These are phyloP conservation scores for Melanotaenia maccullochi DNA, from an alignment of 2,797 vertebrate genomes.

Conservation along the genomic window DNA sequence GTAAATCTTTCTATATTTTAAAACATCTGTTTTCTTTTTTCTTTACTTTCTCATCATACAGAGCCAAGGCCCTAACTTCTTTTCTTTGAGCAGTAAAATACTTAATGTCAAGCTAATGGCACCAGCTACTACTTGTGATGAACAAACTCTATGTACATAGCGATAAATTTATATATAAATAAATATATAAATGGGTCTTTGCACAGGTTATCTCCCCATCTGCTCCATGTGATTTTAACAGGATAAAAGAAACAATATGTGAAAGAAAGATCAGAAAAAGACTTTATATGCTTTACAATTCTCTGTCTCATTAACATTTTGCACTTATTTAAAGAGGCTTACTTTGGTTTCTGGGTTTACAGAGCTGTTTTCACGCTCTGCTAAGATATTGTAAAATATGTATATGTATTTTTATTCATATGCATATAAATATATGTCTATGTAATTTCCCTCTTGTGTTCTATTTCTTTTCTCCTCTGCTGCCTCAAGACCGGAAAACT, in stretches of 20 bases:
- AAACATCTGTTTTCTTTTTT: slow-evolving; percentile 33
- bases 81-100: slow-evolving; percentile 72
- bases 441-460: slow-evolving; percentile 77
- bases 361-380: slow-evolving; percentile 82
- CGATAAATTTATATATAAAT: slow-evolving; percentile 81
- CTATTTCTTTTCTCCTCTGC: slow-evolving; percentile 38
- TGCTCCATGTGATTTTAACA: slow-evolving; percentile 80
- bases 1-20: slow-evolving; percentile 50
- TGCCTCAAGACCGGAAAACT: slow-evolving; percentile 7
- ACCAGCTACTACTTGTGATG: slow-evolving; percentile 77
- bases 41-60: slow-evolving; percentile 63
- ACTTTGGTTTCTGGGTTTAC: slow-evolving; percentile 80
- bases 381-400: slow-evolving; percentile 86
- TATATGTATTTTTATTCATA: slow-evolving; percentile 90
- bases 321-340: slow-evolving; percentile 88
- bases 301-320: slow-evolving; percentile 87
- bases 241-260: slow-evolving; percentile 73
- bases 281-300: slow-evolving; percentile 85
- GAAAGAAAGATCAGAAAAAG: slow-evolving; percentile 64
- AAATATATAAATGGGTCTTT: slow-evolving; percentile 84
- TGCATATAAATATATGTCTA: slow-evolving; percentile 90
- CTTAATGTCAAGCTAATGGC: slow-evolving; percentile 72
- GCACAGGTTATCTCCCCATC: slow-evolving; percentile 84
- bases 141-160: slow-evolving; percentile 77
- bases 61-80: slow-evolving; percentile 63